Percentiles rank a stretch among this genome's conserved stretches.
phyloP scores from a whole-genome alignment of 2,888 invertebrate species.

The Coleophora flavipennella region DNA sequence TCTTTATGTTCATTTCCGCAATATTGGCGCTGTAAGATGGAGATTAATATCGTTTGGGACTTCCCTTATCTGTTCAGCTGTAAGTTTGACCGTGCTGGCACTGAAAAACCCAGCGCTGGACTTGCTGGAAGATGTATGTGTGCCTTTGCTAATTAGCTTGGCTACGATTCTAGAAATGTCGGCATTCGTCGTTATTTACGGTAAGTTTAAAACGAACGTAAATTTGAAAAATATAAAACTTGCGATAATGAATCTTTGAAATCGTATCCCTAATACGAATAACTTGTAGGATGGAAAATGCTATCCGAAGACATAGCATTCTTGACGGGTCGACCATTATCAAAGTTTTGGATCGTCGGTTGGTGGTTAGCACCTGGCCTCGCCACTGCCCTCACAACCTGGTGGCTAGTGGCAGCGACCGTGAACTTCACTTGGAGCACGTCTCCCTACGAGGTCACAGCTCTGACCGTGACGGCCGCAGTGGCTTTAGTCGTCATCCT shows the following conservation, averaged over 20 bases:
- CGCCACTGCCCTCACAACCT: conserved; percentile 26
- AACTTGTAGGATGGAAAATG: conserved; percentile 39
- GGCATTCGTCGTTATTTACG: conserved; percentile 50
- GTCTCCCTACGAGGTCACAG: conserved; percentile 28
- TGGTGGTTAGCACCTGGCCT: conserved; percentile 41
- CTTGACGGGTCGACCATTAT: conserved; percentile 31
- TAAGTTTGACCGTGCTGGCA: conserved; percentile 21
- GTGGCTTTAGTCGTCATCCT: conserved; percentile 23
- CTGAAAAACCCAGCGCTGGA: conserved; percentile 29
- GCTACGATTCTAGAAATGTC: conserved; percentile 40
- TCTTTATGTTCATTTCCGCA: conserved; percentile 41
- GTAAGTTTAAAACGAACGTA: conserved; percentile 24
- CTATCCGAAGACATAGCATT: conserved; percentile 52
- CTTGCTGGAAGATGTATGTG: conserved; percentile 35
- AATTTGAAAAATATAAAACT: too few species aligned
- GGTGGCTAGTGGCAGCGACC: conserved; percentile 37
- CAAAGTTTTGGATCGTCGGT: conserved; percentile 39
- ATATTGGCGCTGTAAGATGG: conserved; percentile 41
- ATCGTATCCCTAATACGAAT: too few species aligned
- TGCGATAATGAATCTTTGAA: conserved; percentile 1
- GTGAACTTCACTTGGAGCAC: conserved; percentile 24
- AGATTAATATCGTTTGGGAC: conserved; percentile 28
- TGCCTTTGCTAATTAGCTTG: conserved; percentile 36
- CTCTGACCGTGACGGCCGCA: conserved; percentile 19
- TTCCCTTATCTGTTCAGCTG: conserved; percentile 28